Percentiles rank a stretch among this genome's conserved stretches.
Evolutionary conservation across 2,113 vertebrate species (phyloP).

Genomic region (Panthera leo): DNA sequence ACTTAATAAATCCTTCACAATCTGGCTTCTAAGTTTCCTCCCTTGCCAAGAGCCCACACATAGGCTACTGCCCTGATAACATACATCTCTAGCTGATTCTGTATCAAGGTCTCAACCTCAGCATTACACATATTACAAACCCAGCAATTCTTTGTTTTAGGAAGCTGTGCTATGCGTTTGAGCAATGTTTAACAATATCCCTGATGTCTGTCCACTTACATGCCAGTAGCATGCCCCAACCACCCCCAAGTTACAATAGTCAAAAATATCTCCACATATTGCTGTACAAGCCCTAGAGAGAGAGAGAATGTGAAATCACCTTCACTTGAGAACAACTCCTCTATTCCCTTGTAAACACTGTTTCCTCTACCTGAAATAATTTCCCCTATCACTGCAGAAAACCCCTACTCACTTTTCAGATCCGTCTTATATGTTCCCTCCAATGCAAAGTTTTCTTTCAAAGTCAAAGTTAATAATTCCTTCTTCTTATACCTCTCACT

Average conservation of each 20-base stretch:
- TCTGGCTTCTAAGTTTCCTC: not conserved
- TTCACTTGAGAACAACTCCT: not conserved
- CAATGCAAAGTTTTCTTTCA: not conserved
- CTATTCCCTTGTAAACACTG: not conserved
- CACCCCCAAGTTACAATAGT: not conserved
- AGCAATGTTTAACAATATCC: not conserved
- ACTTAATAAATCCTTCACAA: not conserved
- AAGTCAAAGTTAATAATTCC: not conserved
- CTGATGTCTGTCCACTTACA: not conserved
- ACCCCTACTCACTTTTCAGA: not conserved
- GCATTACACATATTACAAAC: not conserved
- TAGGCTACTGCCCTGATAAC: not conserved
- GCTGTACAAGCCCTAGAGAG: not conserved
- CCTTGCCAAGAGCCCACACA: not conserved
- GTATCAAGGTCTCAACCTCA: not conserved
- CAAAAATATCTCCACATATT: not conserved
- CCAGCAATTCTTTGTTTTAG: not conserved
- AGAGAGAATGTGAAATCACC: not conserved
- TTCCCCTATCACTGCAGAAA: not conserved
- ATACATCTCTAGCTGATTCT: not conserved
- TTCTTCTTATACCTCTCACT: not conserved
- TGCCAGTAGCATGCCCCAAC: not conserved
- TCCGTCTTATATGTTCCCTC: not conserved
- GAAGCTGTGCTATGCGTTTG: fast-evolving
- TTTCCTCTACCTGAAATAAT: not conserved